Percentiles rank a stretch among this genome's conserved stretches.
Evolutionary conservation across 2,888 invertebrate species (phyloP).

Genomic region (Acleris laterana): DNA sequence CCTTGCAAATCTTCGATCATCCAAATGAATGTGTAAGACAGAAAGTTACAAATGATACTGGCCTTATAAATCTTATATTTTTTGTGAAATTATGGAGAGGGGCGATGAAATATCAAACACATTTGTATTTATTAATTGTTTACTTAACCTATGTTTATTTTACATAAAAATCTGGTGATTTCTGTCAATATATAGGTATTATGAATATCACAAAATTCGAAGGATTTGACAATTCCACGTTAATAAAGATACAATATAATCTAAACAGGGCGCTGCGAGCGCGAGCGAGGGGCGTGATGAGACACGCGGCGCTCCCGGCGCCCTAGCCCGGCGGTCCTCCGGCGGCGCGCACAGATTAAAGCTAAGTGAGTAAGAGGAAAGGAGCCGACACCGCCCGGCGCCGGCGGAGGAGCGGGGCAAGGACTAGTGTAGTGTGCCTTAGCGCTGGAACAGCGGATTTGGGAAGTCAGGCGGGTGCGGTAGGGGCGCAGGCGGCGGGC

Average conservation of each 20-base stretch:
- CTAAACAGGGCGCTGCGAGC: slow-evolving; percentile 73
- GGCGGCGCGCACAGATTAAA: slow-evolving; percentile 77
- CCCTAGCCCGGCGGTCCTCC: slow-evolving; percentile 81
- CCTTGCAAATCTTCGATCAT: too few relatives aligned
- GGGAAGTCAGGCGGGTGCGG: slow-evolving; percentile 98
- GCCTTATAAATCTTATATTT: not conserved
- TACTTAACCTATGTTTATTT: slow-evolving; percentile 70
- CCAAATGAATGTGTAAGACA: too few relatives aligned
- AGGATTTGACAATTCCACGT: slow-evolving; percentile 79
- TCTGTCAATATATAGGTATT: slow-evolving; percentile 69
- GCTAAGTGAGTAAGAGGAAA: slow-evolving; percentile 73
- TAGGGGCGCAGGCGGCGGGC: slow-evolving; percentile 94
- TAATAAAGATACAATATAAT: slow-evolving; percentile 65
- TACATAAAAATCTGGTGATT: slow-evolving; percentile 79
- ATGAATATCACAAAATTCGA: slow-evolving; percentile 83
- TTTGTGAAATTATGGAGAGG: not conserved
- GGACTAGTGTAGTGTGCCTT: slow-evolving; percentile 67
- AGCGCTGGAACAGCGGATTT: slow-evolving; percentile 92
- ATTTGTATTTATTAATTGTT: slow-evolving; percentile 50
- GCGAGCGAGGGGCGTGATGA: slow-evolving; percentile 64
- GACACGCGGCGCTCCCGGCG: slow-evolving; percentile 68
- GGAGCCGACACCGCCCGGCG: slow-evolving; percentile 81
- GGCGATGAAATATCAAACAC: not conserved
- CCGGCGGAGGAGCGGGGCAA: slow-evolving; percentile 81
- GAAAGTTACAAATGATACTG: too few relatives aligned